Evolutionary conservation across 2,113 vertebrate genomes (phyloP), one percentile per base, ranked within the genome.

Genomic region (Chaetodon auriga): DNA sequence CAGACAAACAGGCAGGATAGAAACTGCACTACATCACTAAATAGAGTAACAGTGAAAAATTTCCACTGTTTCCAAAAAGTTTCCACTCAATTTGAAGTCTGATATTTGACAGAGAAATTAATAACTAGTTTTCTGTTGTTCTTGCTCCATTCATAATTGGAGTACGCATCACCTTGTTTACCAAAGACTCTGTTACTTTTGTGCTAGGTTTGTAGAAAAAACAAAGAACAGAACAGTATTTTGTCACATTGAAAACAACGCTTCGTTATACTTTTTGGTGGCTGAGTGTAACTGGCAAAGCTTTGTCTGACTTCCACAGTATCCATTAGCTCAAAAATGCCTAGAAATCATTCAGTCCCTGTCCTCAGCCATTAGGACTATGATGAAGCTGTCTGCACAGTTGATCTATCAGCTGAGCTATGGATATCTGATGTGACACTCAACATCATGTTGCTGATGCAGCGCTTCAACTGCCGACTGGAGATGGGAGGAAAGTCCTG

Each of bases 401-500:
- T 7, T 54, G 41, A 60, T 65, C 68, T 23, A 25, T 65, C 74
- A 71, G 51, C 30, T 2, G 0, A 58, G n/a, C 49, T 18, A 12
- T 15, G 25, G 72, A 36, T 54, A 10, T 66, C 68, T 71, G 74
- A 77, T 30, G 49, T 19, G 61, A 13, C 35, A 25, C 62, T 64
- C 58, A 53, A 15, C 53, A 23, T 65, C n/a, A 1, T 8, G 53
- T 62, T 55, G 62, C 69, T 30, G 30, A 1, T 66, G 54, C 62
- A 54, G 45, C 10, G 0, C 38, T 53, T 53, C 55, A 25, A 21
- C 53, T 53, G 55, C 21, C 21, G 48, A 41, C 57, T 46, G 23
- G 61, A 46, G 75, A 58, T 0, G 19, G 15, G 5, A 48, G 43
- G 25, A 48, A 15, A 15, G 6, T 23, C 8, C 15, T 35, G 36